Percentiles rank a stretch among this genome's conserved stretches.
Conservation (phyloP, 2,888 invertebrate species). For the Toxonevra muliebris region DNA sequence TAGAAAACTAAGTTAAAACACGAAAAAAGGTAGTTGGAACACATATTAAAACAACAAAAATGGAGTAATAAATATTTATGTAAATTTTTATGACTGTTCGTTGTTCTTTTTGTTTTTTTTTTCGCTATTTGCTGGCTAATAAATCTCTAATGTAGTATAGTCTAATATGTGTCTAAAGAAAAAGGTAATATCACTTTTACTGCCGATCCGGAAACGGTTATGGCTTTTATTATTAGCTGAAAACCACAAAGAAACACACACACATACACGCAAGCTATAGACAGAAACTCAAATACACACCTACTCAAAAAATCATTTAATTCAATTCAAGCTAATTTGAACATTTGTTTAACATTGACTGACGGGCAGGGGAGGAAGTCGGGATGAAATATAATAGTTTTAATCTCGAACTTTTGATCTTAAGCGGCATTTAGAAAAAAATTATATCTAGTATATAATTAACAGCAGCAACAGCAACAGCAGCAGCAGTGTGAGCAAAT, state of each 20-base stretch:
- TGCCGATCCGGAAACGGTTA: conserved; percentile 12
- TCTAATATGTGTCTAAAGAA: background rate
- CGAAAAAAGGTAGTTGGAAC: background rate
- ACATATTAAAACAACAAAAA: conserved; percentile 20
- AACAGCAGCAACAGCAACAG: conserved; percentile 46
- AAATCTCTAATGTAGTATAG: too few species aligned
- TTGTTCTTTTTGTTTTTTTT: background rate
- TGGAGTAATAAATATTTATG: conserved; percentile 23
- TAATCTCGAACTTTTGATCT: conserved; percentile 18
- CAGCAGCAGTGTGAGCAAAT: conserved; percentile 1
- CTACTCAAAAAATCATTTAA: background rate
- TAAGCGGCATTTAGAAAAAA: conserved; percentile 24
- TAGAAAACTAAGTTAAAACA: background rate
- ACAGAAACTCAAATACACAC: conserved; percentile 4
- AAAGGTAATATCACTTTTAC: conserved; percentile 1
- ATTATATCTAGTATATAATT: conserved; percentile 40
- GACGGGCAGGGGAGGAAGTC: background rate
- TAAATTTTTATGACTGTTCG: conserved; percentile 27
- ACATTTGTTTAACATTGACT: conserved; percentile 9
- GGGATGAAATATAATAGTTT: background rate
- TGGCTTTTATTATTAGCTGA: background rate
- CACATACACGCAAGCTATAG: too few species aligned
- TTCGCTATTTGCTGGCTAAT: too few species aligned
- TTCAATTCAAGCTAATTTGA: conserved; percentile 3
- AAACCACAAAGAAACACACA: too few species aligned